Conservation (phyloP, 2,797 vertebrate genomes). For the Apodemus agrarius region DNA sequence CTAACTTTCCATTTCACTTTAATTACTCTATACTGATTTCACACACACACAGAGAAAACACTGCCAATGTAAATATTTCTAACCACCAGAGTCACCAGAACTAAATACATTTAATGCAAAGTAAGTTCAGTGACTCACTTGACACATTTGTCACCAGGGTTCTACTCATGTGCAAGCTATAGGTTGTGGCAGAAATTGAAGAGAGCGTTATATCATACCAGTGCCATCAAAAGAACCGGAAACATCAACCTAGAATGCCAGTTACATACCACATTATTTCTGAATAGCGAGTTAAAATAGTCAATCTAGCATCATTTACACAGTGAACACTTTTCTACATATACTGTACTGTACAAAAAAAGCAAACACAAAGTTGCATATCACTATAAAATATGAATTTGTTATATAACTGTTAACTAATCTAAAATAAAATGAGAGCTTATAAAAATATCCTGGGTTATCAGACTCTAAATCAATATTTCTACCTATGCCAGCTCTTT, state of each 20-base stretch:
- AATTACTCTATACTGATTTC: conserved; percentile 27
- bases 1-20: conserved; percentile 47
- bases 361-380: neutral
- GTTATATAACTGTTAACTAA: neutral
- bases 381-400: neutral
- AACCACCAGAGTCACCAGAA: neutral
- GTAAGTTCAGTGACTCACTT: conserved; percentile 87
- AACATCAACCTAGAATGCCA: conserved; percentile 90
- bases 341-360: conserved; percentile 45
- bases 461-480: conserved; percentile 49
- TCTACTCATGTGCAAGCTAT: conserved; percentile 93
- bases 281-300: conserved; percentile 45
- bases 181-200: conserved; percentile 91
- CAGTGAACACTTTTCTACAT: neutral
- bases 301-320: neutral
- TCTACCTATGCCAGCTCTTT: neutral
- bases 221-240: conserved; percentile 89
- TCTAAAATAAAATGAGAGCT: neutral
- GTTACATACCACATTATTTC: conserved; percentile 51
- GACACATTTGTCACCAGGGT: conserved; percentile 91
- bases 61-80: neutral
- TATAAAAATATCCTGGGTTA: conserved; percentile 7
- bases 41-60: neutral
- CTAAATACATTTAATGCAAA: conserved; percentile 27
- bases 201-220: conserved; percentile 90